Evolutionary conservation across 2,888 invertebrate genomes (phyloP).

Genomic region (Hirtodrosophila histrioides): DNA sequence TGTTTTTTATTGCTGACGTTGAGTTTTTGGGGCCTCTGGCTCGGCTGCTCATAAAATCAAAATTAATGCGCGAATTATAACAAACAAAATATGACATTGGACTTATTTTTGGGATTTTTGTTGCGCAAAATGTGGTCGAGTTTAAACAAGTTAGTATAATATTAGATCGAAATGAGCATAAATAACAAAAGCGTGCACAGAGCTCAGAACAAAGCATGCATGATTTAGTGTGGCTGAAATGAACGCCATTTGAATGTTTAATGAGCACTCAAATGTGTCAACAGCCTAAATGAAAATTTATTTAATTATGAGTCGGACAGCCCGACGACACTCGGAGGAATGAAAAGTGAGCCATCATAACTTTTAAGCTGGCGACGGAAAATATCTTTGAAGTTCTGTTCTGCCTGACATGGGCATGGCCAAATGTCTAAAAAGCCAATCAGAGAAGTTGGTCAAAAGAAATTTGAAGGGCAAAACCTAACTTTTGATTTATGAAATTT

Average conservation of each 20-base stretch:
- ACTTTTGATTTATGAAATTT: constrained; percentile 76
- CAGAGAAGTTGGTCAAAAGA: constrained; percentile 65
- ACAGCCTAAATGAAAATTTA: constrained; percentile 73
- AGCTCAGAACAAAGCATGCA: constrained; percentile 54
- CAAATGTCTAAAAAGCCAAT: constrained; percentile 65
- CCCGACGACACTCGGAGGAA: not conserved
- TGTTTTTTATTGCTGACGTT: constrained; percentile 54
- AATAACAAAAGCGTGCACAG: constrained; percentile 61
- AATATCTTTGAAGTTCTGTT: constrained; percentile 44
- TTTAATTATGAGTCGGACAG: constrained; percentile 67
- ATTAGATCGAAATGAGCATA: constrained; percentile 64
- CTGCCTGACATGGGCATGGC: constrained; percentile 22
- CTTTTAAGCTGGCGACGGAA: constrained; percentile 34
- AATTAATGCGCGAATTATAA: constrained; percentile 59
- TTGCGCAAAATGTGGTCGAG: constrained; percentile 54
- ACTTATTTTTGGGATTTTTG: constrained; percentile 23
- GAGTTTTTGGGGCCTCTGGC: constrained; percentile 25
- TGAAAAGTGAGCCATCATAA: constrained; percentile 57
- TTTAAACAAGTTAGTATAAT: constrained; percentile 68
- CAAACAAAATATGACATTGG: constrained; percentile 50
- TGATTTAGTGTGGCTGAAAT: constrained; percentile 62
- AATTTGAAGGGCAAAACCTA: constrained; percentile 33
- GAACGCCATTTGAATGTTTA: constrained; percentile 69
- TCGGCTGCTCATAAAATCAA: constrained; percentile 39
- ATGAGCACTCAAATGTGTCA: constrained; percentile 78